phyloP scores from a whole-genome alignment of 2,797 vertebrate genomes.

The Ceryle rudis region DNA sequence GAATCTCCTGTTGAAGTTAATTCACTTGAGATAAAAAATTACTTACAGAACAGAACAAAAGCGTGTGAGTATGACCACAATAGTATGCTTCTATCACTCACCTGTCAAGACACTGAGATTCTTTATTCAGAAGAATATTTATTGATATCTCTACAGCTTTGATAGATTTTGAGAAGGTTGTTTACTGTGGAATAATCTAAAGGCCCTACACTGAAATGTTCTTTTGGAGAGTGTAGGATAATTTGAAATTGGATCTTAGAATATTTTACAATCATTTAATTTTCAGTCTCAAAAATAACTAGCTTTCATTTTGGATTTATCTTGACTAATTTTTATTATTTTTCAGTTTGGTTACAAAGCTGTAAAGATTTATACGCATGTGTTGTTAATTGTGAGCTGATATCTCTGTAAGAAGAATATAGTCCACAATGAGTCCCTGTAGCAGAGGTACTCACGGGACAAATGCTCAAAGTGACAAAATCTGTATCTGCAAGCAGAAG shows the following conservation, averaged over 20 bases:
- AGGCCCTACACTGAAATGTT: background rate
- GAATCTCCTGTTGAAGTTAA: background rate
- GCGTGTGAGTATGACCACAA: background rate
- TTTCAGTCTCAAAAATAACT: background rate
- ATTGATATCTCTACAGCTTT: background rate
- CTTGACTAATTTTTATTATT: background rate
- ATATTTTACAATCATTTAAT: background rate
- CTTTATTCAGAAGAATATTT: background rate
- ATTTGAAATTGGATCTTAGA: background rate
- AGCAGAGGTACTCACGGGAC: background rate
- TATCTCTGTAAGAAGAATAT: background rate
- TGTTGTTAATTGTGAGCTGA: background rate
- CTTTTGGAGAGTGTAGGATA: background rate
- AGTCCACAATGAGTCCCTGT: background rate
- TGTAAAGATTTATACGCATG: background rate
- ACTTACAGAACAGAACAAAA: background rate
- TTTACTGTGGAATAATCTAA: background rate
- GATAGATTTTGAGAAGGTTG: background rate
- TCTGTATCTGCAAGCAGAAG: background rate
- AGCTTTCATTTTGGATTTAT: background rate
- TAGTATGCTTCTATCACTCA: background rate
- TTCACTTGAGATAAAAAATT: background rate
- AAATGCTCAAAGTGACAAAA: background rate
- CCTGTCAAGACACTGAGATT: background rate
- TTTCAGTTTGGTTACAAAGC: background rate